A percentile compares a stretch with the other conserved stretches of the same genome.
Conservation (phyloP, 2,113 vertebrate species). For the Hemicordylus capensis region DNA sequence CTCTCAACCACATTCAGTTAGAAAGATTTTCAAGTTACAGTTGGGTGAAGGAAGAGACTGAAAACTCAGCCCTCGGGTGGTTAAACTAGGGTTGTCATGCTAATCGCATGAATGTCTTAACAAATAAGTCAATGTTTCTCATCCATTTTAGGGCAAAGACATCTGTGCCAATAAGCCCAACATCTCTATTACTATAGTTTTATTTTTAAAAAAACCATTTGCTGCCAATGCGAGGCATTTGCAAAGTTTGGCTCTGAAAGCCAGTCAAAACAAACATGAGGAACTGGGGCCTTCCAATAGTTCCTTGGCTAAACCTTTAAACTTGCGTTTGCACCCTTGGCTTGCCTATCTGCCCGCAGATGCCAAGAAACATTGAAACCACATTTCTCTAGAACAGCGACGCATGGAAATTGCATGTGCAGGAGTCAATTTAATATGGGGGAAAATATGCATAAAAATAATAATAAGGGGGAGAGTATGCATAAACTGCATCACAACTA, state of each 20-base stretch:
- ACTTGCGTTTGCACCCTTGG: background rate
- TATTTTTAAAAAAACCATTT: background rate
- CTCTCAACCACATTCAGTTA: background rate
- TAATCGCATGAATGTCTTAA: background rate
- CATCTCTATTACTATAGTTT: background rate
- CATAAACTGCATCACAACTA: background rate
- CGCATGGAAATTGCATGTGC: fast-evolving
- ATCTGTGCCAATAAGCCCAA: background rate
- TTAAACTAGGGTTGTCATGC: background rate
- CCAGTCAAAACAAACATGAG: background rate
- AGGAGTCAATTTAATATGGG: no score
- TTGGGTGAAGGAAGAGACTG: background rate
- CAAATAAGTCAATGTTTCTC: background rate
- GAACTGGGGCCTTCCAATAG: background rate
- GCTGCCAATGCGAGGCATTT: background rate
- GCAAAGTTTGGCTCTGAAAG: background rate
- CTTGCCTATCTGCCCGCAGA: background rate
- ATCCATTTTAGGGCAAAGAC: background rate
- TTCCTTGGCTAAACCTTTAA: background rate
- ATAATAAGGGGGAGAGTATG: background rate
- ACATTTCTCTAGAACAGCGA: fast-evolving
- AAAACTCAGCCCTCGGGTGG: no score
- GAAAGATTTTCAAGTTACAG: background rate
- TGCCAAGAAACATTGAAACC: background rate
- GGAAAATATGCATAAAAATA: background rate